Evolutionary conservation across 2,113 vertebrate species (phyloP).

Genomic region (Hippocampus zosterae): DNA sequence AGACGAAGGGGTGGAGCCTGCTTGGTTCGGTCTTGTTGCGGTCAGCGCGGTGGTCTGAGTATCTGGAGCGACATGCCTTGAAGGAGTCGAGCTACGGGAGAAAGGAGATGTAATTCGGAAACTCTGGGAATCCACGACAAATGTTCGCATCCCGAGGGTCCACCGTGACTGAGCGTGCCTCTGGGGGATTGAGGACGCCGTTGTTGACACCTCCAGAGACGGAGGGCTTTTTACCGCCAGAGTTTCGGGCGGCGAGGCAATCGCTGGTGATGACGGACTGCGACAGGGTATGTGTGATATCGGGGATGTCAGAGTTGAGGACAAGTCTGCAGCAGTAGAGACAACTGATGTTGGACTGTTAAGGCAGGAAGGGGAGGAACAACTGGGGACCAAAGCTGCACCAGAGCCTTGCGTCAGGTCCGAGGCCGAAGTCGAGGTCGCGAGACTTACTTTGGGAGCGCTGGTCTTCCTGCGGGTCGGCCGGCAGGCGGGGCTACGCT

Average conservation of each 20-base stretch:
- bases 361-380: constrained; percentile 46
- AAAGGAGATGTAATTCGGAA: constrained; percentile 44
- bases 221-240: constrained; percentile 52
- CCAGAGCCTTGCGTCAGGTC: constrained; percentile 13
- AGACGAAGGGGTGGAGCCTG: constrained; percentile 59
- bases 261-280: constrained; percentile 27
- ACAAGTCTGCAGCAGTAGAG: constrained; percentile 18
- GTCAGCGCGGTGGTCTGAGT: constrained; percentile 17
- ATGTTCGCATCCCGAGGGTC: constrained; percentile 62
- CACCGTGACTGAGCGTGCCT: constrained; percentile 60
- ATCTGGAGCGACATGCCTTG: constrained; percentile 44
- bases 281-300: constrained; percentile 13
- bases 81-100: constrained; percentile 38
- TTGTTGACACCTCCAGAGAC: constrained; percentile 53
- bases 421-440: constrained; percentile 24
- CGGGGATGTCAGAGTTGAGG: constrained; percentile 23
- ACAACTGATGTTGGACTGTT: constrained; percentile 26
- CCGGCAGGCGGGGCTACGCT: constrained; percentile 79
- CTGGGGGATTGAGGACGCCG: constrained; percentile 39
- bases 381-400: constrained; percentile 49
- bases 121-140: constrained; percentile 65
- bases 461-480: constrained; percentile 79
- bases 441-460: constrained; percentile 93
- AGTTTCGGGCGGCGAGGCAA: constrained; percentile 37
- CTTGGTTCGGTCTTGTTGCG: constrained; percentile 27